Conservation (phyloP, 2,113 vertebrate genomes). For the Narcine bancroftii region DNA sequence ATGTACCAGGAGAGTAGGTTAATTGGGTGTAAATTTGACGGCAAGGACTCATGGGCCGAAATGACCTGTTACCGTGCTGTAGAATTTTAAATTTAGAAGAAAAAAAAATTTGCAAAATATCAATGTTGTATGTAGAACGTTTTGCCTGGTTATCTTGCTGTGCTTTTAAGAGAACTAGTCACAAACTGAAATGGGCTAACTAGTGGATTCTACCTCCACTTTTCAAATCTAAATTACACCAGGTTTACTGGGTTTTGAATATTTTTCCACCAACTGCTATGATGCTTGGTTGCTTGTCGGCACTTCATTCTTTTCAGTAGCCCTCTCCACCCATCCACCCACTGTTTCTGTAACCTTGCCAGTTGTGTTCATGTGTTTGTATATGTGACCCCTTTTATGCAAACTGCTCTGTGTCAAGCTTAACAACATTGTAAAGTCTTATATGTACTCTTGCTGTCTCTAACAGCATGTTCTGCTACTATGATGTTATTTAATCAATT, state of each 20-base stretch:
- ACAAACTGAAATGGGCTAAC: no score
- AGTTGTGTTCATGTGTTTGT: not conserved
- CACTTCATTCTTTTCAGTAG: not conserved
- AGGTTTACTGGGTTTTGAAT: not conserved
- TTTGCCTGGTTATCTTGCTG: no score
- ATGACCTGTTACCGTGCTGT: no score
- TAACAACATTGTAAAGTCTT: not conserved
- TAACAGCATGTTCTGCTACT: not conserved
- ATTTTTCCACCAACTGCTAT: not conserved
- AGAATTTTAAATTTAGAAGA: no score
- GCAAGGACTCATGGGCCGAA: no score
- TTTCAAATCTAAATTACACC: not conserved
- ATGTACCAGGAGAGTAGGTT: no score
- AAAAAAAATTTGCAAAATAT: no score
- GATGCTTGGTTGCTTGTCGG: not conserved
- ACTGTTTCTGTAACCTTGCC: not conserved
- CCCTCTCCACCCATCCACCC: not conserved
- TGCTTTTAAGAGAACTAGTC: no score
- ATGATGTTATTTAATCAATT: slow-evolving; percentile 42
- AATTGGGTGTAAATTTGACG: no score
- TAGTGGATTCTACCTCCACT: not conserved
- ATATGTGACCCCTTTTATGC: not conserved
- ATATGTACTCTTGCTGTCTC: not conserved
- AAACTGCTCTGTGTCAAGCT: not conserved
- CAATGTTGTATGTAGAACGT: no score